Evolutionary conservation across 2,888 invertebrate species (phyloP).

Genomic region (Venustoraphidia nigricollis): DNA sequence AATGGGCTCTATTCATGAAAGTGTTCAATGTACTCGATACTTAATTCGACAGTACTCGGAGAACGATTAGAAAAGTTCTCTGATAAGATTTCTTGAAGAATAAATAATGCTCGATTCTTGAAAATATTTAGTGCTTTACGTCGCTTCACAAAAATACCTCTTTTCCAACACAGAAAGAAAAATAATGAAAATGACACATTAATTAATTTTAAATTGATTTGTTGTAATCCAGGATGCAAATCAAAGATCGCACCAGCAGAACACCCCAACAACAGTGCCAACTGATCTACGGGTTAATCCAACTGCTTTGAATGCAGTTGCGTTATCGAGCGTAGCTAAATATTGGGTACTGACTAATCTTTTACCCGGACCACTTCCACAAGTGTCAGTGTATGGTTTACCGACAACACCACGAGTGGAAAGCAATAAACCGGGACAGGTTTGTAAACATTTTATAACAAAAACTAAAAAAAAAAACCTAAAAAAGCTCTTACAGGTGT

Average conservation of each 20-base stretch:
- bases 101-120: too few relatives aligned
- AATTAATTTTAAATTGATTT: neutral
- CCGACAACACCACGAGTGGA: conserved; percentile 42
- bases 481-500: neutral
- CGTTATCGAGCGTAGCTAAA: conserved; percentile 62
- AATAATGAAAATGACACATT: neutral
- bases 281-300: conserved; percentile 47
- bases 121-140: too few relatives aligned
- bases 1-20: too few relatives aligned
- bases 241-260: conserved; percentile 25
- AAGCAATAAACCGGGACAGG: conserved; percentile 46
- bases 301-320: conserved; percentile 48
- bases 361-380: conserved; percentile 59
- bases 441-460: conserved; percentile 16
- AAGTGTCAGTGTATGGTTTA: conserved; percentile 55
- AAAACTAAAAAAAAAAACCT: neutral
- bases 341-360: conserved; percentile 75
- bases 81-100: too few relatives aligned
- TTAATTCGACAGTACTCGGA: too few relatives aligned
- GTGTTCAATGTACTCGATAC: too few relatives aligned
- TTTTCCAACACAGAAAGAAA: too few relatives aligned
- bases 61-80: too few relatives aligned
- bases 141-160: too few relatives aligned
- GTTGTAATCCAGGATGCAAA: conserved; percentile 17
- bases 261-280: conserved; percentile 36